These are phyloP conservation scores for Ispidina lecontei DNA, from an alignment of 2,797 vertebrate genomes.

Conservation along the genomic window DNA sequence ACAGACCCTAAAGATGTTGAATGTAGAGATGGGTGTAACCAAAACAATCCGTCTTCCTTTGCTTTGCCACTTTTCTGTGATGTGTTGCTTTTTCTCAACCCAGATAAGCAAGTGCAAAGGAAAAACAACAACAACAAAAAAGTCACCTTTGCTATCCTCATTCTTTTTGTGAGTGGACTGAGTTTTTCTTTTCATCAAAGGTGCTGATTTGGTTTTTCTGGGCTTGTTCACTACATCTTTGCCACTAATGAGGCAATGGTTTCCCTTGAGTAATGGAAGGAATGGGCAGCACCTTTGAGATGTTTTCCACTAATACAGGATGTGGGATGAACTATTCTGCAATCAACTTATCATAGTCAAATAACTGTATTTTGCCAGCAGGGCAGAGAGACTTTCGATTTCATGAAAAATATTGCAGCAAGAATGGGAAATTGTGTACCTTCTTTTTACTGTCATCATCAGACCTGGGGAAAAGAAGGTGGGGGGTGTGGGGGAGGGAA, in stretches of 20 bases:
- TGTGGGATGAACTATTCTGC: slow-evolving; percentile 61
- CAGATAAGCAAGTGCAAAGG: neutral
- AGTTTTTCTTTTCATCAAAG: slow-evolving; percentile 52
- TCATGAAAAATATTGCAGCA: slow-evolving; percentile 56
- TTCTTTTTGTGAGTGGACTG: slow-evolving; percentile 8
- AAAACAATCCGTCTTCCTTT: neutral
- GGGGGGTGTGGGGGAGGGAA: neutral
- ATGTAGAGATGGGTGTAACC: neutral
- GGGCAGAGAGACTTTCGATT: slow-evolving; percentile 57
- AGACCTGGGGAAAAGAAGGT: neutral
- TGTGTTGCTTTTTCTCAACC: neutral
- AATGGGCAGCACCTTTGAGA: slow-evolving; percentile 21
- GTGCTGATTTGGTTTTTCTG: neutral
- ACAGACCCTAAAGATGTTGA: neutral
- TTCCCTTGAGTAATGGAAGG: slow-evolving; percentile 61
- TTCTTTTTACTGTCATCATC: slow-evolving; percentile 31
- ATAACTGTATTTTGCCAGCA: slow-evolving; percentile 38
- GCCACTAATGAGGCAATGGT: slow-evolving; percentile 14
- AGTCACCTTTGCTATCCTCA: neutral
- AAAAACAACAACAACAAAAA: neutral
- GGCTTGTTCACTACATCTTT: slow-evolving; percentile 26
- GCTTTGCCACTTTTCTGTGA: neutral
- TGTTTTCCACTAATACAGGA: slow-evolving; percentile 69
- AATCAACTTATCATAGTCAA: slow-evolving; percentile 39
- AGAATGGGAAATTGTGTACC: slow-evolving; percentile 39